A percentile compares a stretch with the other conserved stretches of the same genome.
These are phyloP conservation scores for Elanoides forficatus DNA, from an alignment of 2,113 vertebrate species.

Conservation along the genomic window DNA sequence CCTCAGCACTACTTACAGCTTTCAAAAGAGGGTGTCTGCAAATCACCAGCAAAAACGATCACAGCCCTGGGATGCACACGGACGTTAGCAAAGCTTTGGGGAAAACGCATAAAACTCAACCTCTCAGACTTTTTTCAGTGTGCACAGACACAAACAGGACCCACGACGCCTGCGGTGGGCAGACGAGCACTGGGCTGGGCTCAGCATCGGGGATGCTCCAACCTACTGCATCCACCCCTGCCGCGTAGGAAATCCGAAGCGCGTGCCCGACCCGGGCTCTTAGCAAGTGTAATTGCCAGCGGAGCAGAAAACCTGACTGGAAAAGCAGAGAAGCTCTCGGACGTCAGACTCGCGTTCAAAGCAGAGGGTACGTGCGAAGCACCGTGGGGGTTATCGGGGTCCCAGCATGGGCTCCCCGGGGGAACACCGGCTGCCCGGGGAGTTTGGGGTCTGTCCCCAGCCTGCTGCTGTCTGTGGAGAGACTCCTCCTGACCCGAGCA, in stretches of 20 bases:
- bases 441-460: neutral
- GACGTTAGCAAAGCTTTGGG: neutral
- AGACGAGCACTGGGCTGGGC: neutral
- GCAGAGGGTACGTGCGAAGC: neutral
- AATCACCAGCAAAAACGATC: neutral
- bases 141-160: neutral
- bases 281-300: too few relatives aligned
- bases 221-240: neutral
- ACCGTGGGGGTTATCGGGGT: neutral
- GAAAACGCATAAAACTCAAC: neutral
- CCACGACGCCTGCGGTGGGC: rapidly evolving
- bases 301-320: neutral
- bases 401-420: neutral
- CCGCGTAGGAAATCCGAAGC: rapidly evolving
- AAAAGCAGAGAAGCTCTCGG: neutral
- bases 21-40: neutral
- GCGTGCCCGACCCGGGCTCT: rapidly evolving
- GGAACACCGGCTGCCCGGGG: neutral
- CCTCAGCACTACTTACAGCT: neutral
- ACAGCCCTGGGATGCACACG: neutral
- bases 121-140: neutral
- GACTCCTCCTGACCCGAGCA: neutral
- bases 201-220: neutral
- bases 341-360: rapidly evolving
- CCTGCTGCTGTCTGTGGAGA: neutral